Conservation (phyloP, 2,888 invertebrate species). For the Eupithecia centaureata region DNA sequence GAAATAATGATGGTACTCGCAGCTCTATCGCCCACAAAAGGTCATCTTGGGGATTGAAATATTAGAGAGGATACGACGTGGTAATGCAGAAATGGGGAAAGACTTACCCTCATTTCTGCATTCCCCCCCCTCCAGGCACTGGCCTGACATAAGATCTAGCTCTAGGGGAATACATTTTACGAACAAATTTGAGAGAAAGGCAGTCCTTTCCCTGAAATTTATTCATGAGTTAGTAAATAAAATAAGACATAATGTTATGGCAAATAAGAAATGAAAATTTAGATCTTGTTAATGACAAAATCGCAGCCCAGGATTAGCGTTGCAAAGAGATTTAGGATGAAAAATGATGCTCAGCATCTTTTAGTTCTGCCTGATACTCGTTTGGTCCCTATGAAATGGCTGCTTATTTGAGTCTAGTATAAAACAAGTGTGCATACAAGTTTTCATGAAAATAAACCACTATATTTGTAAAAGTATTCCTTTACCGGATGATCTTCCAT, state of each 20-base stretch:
- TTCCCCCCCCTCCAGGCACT: too few species aligned
- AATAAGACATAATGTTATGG: background rate
- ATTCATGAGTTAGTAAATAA: background rate
- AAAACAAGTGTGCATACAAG: background rate
- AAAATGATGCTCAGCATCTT: background rate
- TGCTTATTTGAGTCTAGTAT: background rate
- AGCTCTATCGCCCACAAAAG: slow-evolving; percentile 74
- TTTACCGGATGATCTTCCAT: slow-evolving; percentile 6
- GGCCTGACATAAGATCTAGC: too few species aligned
- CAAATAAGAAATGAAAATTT: background rate
- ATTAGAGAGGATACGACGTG: slow-evolving; percentile 54
- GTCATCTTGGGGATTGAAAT: slow-evolving; percentile 67
- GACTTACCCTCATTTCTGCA: too few species aligned
- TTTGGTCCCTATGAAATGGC: background rate
- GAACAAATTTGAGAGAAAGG: too few species aligned
- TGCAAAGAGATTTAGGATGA: too few species aligned
- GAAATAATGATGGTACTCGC: slow-evolving; percentile 72
- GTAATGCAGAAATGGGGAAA: background rate
- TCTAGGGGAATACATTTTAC: too few species aligned
- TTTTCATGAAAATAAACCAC: background rate
- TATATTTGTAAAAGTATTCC: background rate
- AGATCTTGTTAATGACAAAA: too few species aligned
- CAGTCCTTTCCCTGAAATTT: background rate
- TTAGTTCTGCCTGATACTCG: background rate
- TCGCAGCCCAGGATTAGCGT: too few species aligned